Base-by-base conservation (phyloP, 2,888 invertebrate species). In the Parascotia fuliginaria region DNA sequence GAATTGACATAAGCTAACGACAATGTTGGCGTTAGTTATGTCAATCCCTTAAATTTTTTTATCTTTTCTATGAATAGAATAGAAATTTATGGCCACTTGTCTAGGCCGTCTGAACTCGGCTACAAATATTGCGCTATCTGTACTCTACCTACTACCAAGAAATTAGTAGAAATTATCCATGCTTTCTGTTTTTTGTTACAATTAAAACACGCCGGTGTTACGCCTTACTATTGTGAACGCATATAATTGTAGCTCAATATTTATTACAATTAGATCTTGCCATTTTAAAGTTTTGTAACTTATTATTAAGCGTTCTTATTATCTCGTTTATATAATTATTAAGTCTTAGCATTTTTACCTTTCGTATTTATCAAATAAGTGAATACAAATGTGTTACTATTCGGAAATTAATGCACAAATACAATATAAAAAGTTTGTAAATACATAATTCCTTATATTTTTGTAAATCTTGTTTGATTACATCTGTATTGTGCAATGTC, bases 401-500 rank as follows among this genome's bases (percentile, higher is more conserved):
- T 61, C 43, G 40, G n/a, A 68, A 67, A 60, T 66, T 42, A 29
- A 63, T 72, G 83, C 81, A 81, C 82, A 82, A 82, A 67, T 57
- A 52, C 65, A 51, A 57, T 49, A 57, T 58, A 49, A 70, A 69
- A 61, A 59, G 45, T 68, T 64, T 75, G 65, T 75, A 75, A 61
- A 71, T 77, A 75, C 33, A 69, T 70, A 61, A 44, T 59, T 69
- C 57, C 54, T 57, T 68, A 57, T 84, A 84, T 83, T 84, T 84
- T 84, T 84, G 58, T 83, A 84, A 56, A 58, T 66, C 41, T 24
- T 42, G 55, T 56, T 65, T 53, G 58, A 56, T 42, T 60, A 56
- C 53, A 63, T 51, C 47, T 60, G 59, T 70, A 72, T 60, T 67
- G 77, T 77, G 76, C 77, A 77, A 78, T 77, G 61, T 77, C 60